A percentile compares a stretch with the other conserved stretches of the same genome.
Evolutionary conservation across 2,888 invertebrate genomes (phyloP).

Genomic region (Melanargia galathea): DNA sequence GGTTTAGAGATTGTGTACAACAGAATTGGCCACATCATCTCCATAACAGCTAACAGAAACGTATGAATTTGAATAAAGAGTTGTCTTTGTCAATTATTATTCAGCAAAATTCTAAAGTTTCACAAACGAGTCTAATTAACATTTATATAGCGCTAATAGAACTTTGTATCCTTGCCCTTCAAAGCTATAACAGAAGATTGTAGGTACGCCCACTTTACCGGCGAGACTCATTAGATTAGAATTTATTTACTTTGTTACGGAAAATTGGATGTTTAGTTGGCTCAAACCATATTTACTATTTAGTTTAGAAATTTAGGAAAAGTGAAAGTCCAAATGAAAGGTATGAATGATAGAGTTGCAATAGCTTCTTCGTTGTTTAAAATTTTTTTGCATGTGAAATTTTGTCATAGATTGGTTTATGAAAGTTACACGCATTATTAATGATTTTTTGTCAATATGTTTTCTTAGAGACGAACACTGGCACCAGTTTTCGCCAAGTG

Average conservation of each 20-base stretch:
- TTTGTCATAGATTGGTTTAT: too few relatives aligned
- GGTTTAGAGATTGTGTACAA: too few relatives aligned
- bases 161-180: conserved; percentile 3
- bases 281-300: not conserved
- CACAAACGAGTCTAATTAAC: not conserved
- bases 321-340: not conserved
- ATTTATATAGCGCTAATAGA: not conserved
- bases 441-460: too few relatives aligned
- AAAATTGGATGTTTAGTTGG: conserved; percentile 7
- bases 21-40: too few relatives aligned
- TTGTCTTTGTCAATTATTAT: not conserved
- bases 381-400: too few relatives aligned
- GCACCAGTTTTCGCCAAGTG: too few relatives aligned
- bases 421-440: too few relatives aligned
- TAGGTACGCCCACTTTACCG: conserved; percentile 2
- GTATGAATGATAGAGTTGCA: too few relatives aligned
- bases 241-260: conserved; percentile 6
- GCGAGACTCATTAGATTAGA: conserved; percentile 1
- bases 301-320: not conserved
- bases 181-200: conserved; percentile 13
- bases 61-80: not conserved
- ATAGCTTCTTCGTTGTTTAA: too few relatives aligned
- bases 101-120: not conserved
- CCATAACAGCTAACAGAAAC: too few relatives aligned
- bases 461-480: too few relatives aligned